A percentile compares a stretch with the other conserved stretches of the same genome.
Conservation (phyloP, 2,888 invertebrate genomes). For the Thysanoteuthis rhombus region DNA sequence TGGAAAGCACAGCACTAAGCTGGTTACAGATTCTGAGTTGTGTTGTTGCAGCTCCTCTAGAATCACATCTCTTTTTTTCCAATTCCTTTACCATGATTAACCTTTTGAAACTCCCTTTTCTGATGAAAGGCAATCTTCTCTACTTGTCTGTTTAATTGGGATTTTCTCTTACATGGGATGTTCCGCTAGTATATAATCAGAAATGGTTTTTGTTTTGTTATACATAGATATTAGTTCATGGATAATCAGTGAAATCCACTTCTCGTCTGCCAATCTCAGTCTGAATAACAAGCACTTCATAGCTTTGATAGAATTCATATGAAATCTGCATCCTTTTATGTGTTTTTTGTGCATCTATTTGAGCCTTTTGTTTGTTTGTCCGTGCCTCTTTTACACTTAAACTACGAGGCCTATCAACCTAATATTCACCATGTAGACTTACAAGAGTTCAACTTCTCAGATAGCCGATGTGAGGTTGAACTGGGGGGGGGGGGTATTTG, state of each 20-base stretch:
- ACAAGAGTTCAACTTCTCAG: too few species aligned
- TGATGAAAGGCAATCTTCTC: too few species aligned
- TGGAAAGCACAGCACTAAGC: background rate
- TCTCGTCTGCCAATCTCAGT: background rate
- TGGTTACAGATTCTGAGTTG: background rate
- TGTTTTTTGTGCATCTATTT: too few species aligned
- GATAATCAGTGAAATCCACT: background rate
- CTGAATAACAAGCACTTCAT: background rate
- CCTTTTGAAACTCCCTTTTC: background rate
- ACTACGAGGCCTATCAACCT: too few species aligned
- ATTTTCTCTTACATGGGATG: background rate
- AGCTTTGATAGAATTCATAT: too few species aligned
- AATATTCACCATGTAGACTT: too few species aligned
- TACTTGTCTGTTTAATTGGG: background rate
- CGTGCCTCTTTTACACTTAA: too few species aligned
- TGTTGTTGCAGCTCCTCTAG: background rate
- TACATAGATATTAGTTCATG: background rate
- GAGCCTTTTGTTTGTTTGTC: too few species aligned
- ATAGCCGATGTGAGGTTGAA: too few species aligned
- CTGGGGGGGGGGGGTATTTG: too few species aligned
- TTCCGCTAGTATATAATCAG: background rate
- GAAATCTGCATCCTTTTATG: too few species aligned
- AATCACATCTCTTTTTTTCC: background rate
- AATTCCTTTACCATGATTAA: background rate
- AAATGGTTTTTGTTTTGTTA: background rate